Base-by-base conservation (phyloP, 2,888 invertebrate species). In the Agelastica alni region DNA sequence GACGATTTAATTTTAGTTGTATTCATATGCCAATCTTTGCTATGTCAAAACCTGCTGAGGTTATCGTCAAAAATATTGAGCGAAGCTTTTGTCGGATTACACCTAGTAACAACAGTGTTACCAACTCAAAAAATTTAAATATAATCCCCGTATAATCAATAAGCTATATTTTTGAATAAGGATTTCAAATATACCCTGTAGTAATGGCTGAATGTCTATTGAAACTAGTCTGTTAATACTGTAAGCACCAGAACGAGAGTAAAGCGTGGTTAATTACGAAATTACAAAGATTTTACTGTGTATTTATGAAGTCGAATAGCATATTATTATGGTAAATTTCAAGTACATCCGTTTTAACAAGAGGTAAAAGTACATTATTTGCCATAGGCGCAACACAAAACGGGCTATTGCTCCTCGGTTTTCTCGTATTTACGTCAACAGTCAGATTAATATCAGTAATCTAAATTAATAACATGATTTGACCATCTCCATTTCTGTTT, bases 311-410 rank as follows among this genome's bases (percentile, higher is more conserved):
- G 43, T n/a, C 51, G 58, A 62, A 60, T 62, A 45, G 42, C 53
- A 53, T 60, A 51, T 60, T 44, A 62, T 62, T 62, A 60, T 60
- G 58, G 55, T 60, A 62, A 62, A 62, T 58, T 56, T 56, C 57
- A 49, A 49, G 52, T 60, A 62, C 59, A 62, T 62, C 62, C 62
- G 62, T 51, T 58, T 52, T 58, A 62, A 59, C 56, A 30, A 59
- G 58, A 53, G 56, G 58, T 48, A 60, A 55, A 60, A 60, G 49
- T 55, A 43, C 49, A 49, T 52, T 44, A 34, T 46, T 55, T 18
- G 47, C 47, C 47, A 47, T 47, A 16, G 47, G 47, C 47, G 47
- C 7, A 14, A 10, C 16, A 37, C 18, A 20, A 46, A 31, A 43
- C 22, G 48, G 34, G 52, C 37, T 52, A 56, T 56, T 56, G 45